Evolutionary conservation across 1,140 invertebrate species (phyloP), one percentile per base, ranked within the genome.

Genomic region (Drosophila takahashii): DNA sequence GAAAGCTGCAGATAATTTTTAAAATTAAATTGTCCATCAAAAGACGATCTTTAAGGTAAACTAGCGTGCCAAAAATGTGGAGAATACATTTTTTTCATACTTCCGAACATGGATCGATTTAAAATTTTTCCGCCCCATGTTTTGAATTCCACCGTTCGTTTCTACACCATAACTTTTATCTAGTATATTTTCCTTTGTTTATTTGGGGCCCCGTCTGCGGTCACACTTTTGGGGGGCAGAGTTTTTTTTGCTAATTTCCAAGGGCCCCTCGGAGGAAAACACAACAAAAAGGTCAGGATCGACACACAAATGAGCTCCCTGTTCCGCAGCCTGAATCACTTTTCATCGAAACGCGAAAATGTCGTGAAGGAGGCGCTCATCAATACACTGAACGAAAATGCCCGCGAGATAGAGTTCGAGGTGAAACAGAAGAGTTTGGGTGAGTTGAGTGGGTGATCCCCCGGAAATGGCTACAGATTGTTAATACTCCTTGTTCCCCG

Each of bases 351-450:
- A 51, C 90, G 94, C 61, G 94, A 96, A 77, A 93, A 93, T 59
- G 92, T 95, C 36, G 93, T 96, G 27, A 96, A 96, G 80, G 95
- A 96, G 62, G 94, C 94, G 1, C 91, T 96, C 47, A 95, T 95
- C 62, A 94, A 94, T 45, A 95, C 96, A 65, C 92, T 96, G 42
- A 96, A 95, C 15, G 94, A 95, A 61, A 95, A 94, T 90, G 95
- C 96, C 9, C 95, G 96, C 92, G 96, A 96, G 79, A 95, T 96
- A 67, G 95, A 96, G 89, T 94, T 94, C 77, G 93, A 94, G 74
- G 93, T 93, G 45, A 93, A 94, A 71, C 93, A 94, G 53, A 94
- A 60, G 92, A 93, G 22, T 65, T 48, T 84, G 48, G 72, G 84
- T 87, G 29, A 57, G 75, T 36, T 34, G 22, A 22, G 13, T 13